phyloP scores from a whole-genome alignment of 2,888 invertebrate genomes.

The Pyrrhia umbra region DNA sequence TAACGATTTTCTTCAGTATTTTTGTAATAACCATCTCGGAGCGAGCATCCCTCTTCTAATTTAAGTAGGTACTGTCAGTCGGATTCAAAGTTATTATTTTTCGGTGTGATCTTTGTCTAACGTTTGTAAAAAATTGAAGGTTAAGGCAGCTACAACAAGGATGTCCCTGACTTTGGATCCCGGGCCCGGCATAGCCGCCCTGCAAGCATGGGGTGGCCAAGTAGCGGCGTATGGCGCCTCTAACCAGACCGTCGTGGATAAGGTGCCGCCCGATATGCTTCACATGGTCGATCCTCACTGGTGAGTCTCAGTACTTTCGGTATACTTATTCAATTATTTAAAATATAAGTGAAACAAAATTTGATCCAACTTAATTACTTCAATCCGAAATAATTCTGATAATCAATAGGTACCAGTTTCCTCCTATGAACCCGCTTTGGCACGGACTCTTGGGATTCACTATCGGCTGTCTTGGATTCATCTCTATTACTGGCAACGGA shows the following conservation, averaged over 20 bases:
- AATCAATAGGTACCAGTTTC: conserved; percentile 94
- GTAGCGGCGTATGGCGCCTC: conserved; percentile 87
- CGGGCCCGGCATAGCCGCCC: conserved; percentile 84
- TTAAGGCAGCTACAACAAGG: conserved; percentile 64
- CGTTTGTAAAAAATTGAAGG: conserved; percentile 58
- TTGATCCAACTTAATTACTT: not conserved
- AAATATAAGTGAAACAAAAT: not conserved
- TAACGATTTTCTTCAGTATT: conserved; percentile 90
- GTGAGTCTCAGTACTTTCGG: conserved; percentile 80
- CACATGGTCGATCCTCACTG: conserved; percentile 94
- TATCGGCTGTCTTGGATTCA: conserved; percentile 93
- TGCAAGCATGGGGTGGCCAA: conserved; percentile 87
- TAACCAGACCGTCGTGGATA: conserved; percentile 96
- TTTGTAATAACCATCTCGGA: conserved; percentile 86
- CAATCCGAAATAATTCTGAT: not conserved
- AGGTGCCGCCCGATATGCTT: conserved; percentile 93
- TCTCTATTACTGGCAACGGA: conserved; percentile 93
- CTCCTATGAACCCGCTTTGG: conserved; percentile 97
- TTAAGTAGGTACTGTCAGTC: conserved; percentile 69
- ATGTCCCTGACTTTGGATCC: conserved; percentile 86
- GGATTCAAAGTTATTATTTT: not conserved
- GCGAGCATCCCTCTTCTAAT: conserved; percentile 72
- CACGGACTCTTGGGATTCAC: conserved; percentile 95
- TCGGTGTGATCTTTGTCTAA: conserved; percentile 18
- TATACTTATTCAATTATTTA: not conserved